Percentiles rank a stretch among this genome's conserved stretches.
Evolutionary conservation across 2,113 vertebrate species (phyloP).

Genomic region (Mugil cephalus): DNA sequence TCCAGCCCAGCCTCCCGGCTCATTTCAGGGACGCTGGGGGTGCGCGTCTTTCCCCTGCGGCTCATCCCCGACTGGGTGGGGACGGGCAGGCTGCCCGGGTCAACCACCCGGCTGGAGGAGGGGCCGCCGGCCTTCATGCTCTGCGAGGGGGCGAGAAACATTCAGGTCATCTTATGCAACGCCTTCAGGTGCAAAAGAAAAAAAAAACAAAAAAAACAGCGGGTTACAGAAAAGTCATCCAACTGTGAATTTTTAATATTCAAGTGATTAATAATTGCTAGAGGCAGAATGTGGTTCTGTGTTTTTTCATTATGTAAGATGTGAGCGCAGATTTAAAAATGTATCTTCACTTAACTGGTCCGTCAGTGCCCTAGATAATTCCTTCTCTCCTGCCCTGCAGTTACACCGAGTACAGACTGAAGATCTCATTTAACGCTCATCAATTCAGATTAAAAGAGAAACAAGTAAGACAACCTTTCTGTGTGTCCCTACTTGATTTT

Average conservation of each 20-base stretch:
- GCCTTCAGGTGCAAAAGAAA: conserved; percentile 29
- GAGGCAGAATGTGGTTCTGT: conserved; percentile 46
- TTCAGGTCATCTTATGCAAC: conserved; percentile 55
- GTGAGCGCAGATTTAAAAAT: conserved; percentile 58
- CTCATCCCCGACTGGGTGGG: conserved; percentile 76
- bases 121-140: conserved; percentile 70
- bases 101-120: conserved; percentile 66
- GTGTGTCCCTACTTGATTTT: no score
- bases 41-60: conserved; percentile 84
- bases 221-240: conserved; percentile 38
- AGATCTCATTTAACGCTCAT: no score
- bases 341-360: conserved; percentile 26
- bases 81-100: conserved; percentile 81
- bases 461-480: no score
- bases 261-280: conserved; percentile 68
- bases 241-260: conserved; percentile 63
- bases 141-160: conserved; percentile 38
- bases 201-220: conserved; percentile 8
- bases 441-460: no score
- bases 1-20: conserved; percentile 88
- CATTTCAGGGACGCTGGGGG: conserved; percentile 90
- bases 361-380: conserved; percentile 29
- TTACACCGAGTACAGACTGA: neutral
- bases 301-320: conserved; percentile 62
- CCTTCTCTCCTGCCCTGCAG: neutral